These are phyloP conservation scores for Nyctibius grandis DNA, from an alignment of 2,797 vertebrate species.

Conservation along the genomic window DNA sequence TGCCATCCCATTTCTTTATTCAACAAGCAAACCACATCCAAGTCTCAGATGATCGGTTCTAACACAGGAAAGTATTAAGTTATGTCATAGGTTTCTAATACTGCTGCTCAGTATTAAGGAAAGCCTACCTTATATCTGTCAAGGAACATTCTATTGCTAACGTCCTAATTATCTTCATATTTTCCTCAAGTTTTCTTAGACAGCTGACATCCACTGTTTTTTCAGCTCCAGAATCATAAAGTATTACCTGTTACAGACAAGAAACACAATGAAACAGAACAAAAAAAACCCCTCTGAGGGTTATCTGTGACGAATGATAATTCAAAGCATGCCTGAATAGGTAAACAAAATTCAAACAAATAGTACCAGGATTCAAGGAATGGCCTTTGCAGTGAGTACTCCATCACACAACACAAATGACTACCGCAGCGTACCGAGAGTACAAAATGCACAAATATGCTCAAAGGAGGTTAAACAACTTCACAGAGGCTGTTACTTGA, in stretches of 20 bases:
- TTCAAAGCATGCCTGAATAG: background rate
- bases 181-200: constrained; percentile 79
- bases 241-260: constrained; percentile 78
- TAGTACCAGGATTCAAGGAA: background rate
- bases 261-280: background rate
- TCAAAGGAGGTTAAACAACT: background rate
- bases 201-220: constrained; percentile 70
- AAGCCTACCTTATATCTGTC: constrained; percentile 83
- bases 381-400: background rate
- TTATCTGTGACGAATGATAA: background rate
- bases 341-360: background rate
- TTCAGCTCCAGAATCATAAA: constrained; percentile 85
- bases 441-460: background rate
- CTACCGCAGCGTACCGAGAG: accelerated
- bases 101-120: background rate
- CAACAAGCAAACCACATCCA: background rate
- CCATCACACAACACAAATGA: background rate
- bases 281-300: background rate
- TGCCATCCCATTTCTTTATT: background rate
- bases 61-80: background rate
- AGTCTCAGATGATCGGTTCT: background rate
- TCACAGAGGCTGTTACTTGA: background rate
- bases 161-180: constrained; percentile 66
- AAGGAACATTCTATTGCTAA: constrained; percentile 86
- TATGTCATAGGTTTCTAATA: background rate